Base-by-base conservation (phyloP, 2,797 vertebrate genomes). In the Rhinophrynus dorsalis region DNA sequence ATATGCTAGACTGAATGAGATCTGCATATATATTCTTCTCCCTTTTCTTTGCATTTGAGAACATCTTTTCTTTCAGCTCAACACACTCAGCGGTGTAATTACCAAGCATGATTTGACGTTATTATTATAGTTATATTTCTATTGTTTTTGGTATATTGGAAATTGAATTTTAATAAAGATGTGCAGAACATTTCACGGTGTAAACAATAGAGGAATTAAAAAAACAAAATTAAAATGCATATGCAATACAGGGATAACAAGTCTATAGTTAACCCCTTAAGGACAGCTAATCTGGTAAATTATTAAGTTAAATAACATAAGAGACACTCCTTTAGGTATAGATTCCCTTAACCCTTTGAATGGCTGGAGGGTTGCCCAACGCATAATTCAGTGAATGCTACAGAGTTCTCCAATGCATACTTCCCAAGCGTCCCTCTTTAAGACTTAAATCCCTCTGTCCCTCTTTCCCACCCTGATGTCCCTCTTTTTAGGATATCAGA, bases 1-100 rank as follows among this genome's bases (percentile, higher is more conserved):
- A 77, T 79, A 76, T 83, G 70, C 81, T 84, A 78, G 84, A 86
- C 80, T 81, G 81, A 83, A 83, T 77, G 75, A 81, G 59, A 69
- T 61, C 69, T 79, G 66, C n/a, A 3, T 73, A 59, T 60, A 59
- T 56, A 73, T 66, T 59, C 69, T 44, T 66, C 42, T 73, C 59
- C 48, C 62, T 73, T 73, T 58, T 66, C 47, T 35, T 26, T 42
- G 51, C 44, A 30, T 72, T 72, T 61, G 54, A 65, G 60, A 73
- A 73, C 54, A 44, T 52, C 54, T 73, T 73, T 66, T 73, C 45
- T 59, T 59, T 57, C 55, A 15, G 45, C 61, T 73, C 58, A 73
- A 57, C 33, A 50, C 47, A 45, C 62, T 66, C 61, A 9, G 27
- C 60, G 45, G 62, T 52, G 42, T 54, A 66, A 66, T 66, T 59